phyloP scores from a whole-genome alignment of 1,140 invertebrate species.

The Drosophila yakuba region DNA sequence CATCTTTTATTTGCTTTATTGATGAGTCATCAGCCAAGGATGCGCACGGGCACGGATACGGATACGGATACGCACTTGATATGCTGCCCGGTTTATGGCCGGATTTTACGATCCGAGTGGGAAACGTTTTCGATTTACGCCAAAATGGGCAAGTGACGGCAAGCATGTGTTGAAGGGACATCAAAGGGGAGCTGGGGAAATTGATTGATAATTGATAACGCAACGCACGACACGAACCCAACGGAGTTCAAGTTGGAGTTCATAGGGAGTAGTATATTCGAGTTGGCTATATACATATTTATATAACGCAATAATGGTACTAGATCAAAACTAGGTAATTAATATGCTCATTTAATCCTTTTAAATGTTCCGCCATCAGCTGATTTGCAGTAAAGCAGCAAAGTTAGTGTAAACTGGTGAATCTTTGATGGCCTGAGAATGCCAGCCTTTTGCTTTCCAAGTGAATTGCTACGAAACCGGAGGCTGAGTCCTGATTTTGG shows the following conservation, averaged over 20 bases:
- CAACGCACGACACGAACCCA: neutral
- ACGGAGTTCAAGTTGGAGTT: neutral
- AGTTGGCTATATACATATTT: too few species aligned
- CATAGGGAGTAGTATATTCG: neutral
- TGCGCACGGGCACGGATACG: slow-evolving; percentile 12
- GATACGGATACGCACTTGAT: slow-evolving; percentile 27
- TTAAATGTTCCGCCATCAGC: neutral
- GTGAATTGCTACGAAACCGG: slow-evolving; percentile 13
- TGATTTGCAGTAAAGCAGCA: slow-evolving; percentile 6
- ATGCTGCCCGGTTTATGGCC: slow-evolving; percentile 34
- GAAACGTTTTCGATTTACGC: slow-evolving; percentile 34
- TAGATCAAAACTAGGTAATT: neutral
- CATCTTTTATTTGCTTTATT: slow-evolving; percentile 20
- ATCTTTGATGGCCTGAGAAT: neutral
- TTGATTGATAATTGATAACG: slow-evolving; percentile 42
- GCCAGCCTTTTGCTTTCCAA: slow-evolving; percentile 1
- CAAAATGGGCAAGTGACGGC: neutral
- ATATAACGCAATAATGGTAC: too few species aligned
- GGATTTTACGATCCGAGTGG: slow-evolving; percentile 41
- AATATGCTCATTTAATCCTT: neutral
- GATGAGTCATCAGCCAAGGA: slow-evolving; percentile 30
- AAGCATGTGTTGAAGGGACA: slow-evolving; percentile 15
- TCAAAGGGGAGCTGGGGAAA: slow-evolving; percentile 9
- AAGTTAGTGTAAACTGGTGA: neutral
- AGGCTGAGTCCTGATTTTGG: slow-evolving; percentile 15